phyloP scores from a whole-genome alignment of 2,797 vertebrate species.

The Coluber constrictor region DNA sequence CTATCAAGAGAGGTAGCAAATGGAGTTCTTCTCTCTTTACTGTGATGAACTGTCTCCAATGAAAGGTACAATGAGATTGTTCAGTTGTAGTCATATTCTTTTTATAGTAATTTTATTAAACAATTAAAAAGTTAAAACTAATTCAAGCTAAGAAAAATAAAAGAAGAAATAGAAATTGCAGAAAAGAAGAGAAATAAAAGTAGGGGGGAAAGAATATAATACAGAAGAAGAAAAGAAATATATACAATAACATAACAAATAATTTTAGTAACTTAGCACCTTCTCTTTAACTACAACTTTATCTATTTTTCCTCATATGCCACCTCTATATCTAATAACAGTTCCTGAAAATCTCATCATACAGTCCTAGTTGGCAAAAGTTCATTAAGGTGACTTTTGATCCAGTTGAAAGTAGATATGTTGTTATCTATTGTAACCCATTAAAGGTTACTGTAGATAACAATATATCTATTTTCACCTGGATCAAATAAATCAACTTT shows the following conservation, averaged over 20 bases:
- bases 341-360: neutral
- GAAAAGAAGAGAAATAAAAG: neutral
- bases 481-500: neutral
- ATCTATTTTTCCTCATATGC: neutral
- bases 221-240: neutral
- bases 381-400: neutral
- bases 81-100: neutral
- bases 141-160: neutral
- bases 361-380: neutral
- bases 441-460: neutral
- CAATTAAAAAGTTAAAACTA: neutral
- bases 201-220: neutral
- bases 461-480: neutral
- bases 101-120: neutral
- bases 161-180: neutral
- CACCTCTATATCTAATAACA: neutral
- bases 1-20: neutral
- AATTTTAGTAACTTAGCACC: neutral
- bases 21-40: neutral
- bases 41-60: neutral
- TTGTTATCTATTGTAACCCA: no score
- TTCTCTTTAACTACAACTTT: neutral
- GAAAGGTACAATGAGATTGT: neutral
- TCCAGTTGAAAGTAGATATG: no score
- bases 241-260: neutral